Conservation (phyloP, 2,113 vertebrate species). For the Grammomys surdaster region DNA sequence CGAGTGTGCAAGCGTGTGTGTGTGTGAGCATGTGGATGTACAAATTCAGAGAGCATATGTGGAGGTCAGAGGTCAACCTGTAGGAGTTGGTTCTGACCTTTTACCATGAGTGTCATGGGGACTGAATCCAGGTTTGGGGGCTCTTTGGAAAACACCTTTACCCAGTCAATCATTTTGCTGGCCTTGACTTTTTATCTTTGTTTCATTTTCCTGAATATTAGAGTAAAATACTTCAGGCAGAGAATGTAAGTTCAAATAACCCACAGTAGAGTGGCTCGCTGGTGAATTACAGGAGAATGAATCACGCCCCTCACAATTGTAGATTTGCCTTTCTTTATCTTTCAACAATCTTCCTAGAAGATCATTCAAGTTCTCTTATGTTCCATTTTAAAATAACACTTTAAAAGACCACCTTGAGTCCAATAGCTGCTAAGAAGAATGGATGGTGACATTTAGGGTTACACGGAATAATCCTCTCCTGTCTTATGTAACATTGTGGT, state of each 20-base stretch:
- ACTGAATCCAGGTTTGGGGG: too few relatives aligned
- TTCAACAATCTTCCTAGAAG: neutral
- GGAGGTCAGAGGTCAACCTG: neutral
- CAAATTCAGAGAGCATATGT: neutral
- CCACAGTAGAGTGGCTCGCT: neutral
- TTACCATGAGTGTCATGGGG: neutral
- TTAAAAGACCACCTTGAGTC: conserved; percentile 17
- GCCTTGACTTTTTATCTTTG: neutral
- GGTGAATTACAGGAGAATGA: neutral
- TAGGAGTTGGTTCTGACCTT: neutral
- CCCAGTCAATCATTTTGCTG: neutral
- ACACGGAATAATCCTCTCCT: neutral
- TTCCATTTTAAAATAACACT: conserved; percentile 62
- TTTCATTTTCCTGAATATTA: conserved; percentile 26
- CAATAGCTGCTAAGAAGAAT: neutral
- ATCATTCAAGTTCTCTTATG: conserved; percentile 12
- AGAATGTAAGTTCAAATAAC: neutral
- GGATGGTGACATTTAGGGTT: neutral
- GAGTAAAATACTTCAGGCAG: neutral
- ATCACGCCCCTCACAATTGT: conserved; percentile 3
- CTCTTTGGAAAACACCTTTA: neutral
- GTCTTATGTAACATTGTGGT: too few relatives aligned
- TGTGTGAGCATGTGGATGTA: neutral
- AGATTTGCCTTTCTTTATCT: conserved; percentile 32
- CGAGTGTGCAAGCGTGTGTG: neutral